Conservation (phyloP, 2,888 invertebrate species). For the Serrognathus titanus region DNA sequence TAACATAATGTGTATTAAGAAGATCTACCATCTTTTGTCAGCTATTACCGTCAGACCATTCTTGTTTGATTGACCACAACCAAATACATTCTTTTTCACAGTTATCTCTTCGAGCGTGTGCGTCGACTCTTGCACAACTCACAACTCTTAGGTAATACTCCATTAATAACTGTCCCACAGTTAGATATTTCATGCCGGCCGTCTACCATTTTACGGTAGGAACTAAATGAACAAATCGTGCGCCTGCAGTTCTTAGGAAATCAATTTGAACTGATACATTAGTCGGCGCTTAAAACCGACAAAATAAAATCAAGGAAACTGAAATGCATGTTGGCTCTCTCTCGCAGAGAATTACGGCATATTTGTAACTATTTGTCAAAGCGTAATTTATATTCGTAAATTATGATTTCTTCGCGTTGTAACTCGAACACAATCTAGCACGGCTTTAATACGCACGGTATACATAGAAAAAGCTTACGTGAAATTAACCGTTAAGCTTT, state of each 20-base stretch:
- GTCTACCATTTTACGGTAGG: constrained; percentile 13
- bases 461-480: no score
- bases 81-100: no score
- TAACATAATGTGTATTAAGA: no score
- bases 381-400: constrained; percentile 6
- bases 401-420: background rate
- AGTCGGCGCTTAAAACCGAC: constrained; percentile 11
- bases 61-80: no score
- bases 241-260: constrained; percentile 18
- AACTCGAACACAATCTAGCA: background rate
- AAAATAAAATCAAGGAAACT: background rate
- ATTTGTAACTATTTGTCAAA: constrained; percentile 15
- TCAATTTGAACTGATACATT: constrained; percentile 18
- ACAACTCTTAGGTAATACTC: no score
- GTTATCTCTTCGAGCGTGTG: no score
- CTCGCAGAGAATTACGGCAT: constrained; percentile 15
- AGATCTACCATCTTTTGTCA: no score
- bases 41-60: no score
- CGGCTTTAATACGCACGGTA: no score
- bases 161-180: no score
- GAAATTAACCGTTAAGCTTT: no score
- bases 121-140: no score
- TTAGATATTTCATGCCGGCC: constrained; percentile 8
- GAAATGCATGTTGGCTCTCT: constrained; percentile 7
- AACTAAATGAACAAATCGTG: constrained; percentile 19